phyloP scores from a whole-genome alignment of 2,797 vertebrate genomes.

The Peromyscus attwateri region DNA sequence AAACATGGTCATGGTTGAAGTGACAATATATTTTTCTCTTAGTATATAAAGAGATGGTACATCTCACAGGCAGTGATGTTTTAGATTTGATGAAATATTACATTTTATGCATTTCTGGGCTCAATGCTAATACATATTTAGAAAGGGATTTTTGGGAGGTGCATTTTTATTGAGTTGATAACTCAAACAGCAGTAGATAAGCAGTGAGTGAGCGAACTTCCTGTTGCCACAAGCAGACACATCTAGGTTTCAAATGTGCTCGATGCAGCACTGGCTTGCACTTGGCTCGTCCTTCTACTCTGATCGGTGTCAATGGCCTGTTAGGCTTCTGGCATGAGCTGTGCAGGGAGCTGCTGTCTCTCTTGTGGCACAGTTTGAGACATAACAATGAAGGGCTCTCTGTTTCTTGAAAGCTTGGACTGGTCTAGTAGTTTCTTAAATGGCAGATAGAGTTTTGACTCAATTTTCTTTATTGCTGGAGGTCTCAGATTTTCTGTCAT shows the following conservation, averaged over 20 bases:
- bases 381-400: neutral
- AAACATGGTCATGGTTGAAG: conserved; percentile 41
- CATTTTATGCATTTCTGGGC: conserved; percentile 29
- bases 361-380: conserved; percentile 42
- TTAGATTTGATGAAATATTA: conserved; percentile 52
- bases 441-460: conserved; percentile 21
- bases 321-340: neutral
- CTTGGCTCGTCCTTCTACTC: neutral
- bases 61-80: conserved; percentile 57
- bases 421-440: conserved; percentile 53
- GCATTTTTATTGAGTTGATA: neutral
- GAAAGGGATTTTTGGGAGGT: neutral
- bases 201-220: neutral
- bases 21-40: conserved; percentile 62
- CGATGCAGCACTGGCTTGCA: neutral
- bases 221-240: neutral
- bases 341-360: neutral
- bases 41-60: conserved; percentile 32
- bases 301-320: neutral
- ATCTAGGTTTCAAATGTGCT: neutral
- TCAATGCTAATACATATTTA: conserved; percentile 56
- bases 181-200: neutral
- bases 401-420: conserved; percentile 41
- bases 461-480: conserved; percentile 62
- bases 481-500: conserved; percentile 53